Evolutionary conservation across 2,113 vertebrate genomes (phyloP).

Genomic region (Muntiacus muntjak): DNA sequence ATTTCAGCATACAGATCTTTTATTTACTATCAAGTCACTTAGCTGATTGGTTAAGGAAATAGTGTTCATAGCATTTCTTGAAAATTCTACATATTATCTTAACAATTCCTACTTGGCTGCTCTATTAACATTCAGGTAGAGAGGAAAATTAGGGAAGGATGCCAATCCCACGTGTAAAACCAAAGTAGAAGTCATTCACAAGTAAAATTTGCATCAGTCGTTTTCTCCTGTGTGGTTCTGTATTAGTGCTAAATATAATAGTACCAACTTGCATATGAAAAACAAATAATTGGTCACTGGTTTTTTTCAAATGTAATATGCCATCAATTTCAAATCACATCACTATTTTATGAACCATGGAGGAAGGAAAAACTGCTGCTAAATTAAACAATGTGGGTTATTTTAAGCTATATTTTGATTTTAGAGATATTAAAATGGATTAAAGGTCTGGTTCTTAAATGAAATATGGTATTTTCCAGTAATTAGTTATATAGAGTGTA

Average conservation of each 20-base stretch:
- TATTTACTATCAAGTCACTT: constrained; percentile 12
- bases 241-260: neutral
- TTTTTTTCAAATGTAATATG: neutral
- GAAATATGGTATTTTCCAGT: neutral
- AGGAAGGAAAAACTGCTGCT: neutral
- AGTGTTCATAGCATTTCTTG: neutral
- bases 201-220: neutral
- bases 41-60: neutral
- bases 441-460: neutral
- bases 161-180: neutral
- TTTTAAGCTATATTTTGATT: neutral
- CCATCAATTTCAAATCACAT: neutral
- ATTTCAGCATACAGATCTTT: constrained; percentile 1
- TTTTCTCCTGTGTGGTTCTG: neutral
- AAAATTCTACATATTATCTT: neutral
- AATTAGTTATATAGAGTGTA: neutral
- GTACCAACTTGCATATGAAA: neutral
- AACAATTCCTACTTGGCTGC: neutral
- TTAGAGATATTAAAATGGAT: neutral
- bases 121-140: neutral
- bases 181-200: neutral
- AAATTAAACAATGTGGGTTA: neutral
- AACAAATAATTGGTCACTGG: neutral
- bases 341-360: neutral
- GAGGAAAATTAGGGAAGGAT: constrained; percentile 2